phyloP scores from a whole-genome alignment of 37 sponge, comb jelly and placozoan genomes.

The Mnemiopsis leidyi region DNA sequence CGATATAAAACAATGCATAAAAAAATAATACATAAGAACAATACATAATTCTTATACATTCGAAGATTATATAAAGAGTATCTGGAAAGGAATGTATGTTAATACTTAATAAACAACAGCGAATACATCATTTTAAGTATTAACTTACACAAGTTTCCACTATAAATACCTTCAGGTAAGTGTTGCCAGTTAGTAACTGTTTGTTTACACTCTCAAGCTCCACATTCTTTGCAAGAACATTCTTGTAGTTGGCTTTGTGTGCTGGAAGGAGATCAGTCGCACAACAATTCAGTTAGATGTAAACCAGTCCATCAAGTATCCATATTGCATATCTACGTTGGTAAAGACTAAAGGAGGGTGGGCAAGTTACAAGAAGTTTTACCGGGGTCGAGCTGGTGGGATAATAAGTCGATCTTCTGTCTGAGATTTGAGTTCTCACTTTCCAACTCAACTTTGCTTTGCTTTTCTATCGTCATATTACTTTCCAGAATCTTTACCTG shows the following conservation, averaged over 20 bases:
- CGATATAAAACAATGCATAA: no score
- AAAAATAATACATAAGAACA: no score
- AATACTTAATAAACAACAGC: no score
- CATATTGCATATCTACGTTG: not conserved
- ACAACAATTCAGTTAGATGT: no score
- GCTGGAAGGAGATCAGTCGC: not conserved
- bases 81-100: no score
- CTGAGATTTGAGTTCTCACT: conserved; percentile 12
- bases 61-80: no score
- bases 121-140: no score
- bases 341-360: not conserved
- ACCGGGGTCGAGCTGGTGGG: conserved; percentile 36
- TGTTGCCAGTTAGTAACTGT: conserved; percentile 40
- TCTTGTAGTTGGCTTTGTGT: conserved; percentile 53
- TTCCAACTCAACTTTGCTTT: conserved; percentile 43
- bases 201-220: conserved; percentile 48
- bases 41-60: no score
- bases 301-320: no score
- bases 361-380: not conserved
- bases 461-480: conserved; percentile 43
- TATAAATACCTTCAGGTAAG: conserved; percentile 62
- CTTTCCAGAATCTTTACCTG: conserved; percentile 39
- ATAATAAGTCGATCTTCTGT: conserved; percentile 20
- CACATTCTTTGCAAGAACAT: conserved; percentile 25
- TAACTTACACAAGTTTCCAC: no score